These are phyloP conservation scores for Trachymyrmex septentrionalis DNA, from an alignment of 1,140 invertebrate genomes.

Conservation along the genomic window DNA sequence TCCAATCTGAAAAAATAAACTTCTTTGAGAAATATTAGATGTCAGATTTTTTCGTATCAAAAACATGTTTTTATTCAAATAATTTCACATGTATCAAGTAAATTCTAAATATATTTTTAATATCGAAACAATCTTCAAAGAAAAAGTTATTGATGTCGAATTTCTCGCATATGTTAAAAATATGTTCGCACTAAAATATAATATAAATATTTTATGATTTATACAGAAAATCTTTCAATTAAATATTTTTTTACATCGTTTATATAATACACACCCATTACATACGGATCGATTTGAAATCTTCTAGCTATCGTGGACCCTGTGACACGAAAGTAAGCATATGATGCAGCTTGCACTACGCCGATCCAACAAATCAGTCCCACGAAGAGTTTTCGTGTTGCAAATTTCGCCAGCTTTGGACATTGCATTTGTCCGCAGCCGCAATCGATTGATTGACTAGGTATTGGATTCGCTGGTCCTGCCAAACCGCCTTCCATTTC, in stretches of 20 bases:
- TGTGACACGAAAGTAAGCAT: conserved; percentile 88
- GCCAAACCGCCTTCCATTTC: conserved; percentile 83
- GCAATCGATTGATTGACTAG: conserved; percentile 88
- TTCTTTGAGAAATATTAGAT: neutral
- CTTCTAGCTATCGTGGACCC: conserved; percentile 86
- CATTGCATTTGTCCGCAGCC: conserved; percentile 88
- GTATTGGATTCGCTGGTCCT: conserved; percentile 84
- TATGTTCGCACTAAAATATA: neutral
- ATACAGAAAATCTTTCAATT: neutral
- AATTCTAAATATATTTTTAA: neutral
- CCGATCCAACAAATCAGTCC: conserved; percentile 86
- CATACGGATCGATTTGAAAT: conserved; percentile 85
- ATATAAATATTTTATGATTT: neutral
- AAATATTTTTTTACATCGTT: neutral
- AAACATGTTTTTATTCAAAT: neutral
- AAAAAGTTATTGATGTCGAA: neutral
- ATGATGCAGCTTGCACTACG: conserved; percentile 86
- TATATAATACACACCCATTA: conserved; percentile 84
- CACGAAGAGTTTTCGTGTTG: conserved; percentile 87
- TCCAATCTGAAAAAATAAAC: conserved; percentile 86
- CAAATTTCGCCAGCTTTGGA: conserved; percentile 87
- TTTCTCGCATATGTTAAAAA: neutral
- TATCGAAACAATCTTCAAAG: neutral
- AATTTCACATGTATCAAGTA: neutral
- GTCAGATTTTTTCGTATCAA: neutral